Percentiles rank a stretch among this genome's conserved stretches.
Evolutionary conservation across 1,140 invertebrate species (phyloP).

Genomic region (Ceratosolen fusciceps): DNA sequence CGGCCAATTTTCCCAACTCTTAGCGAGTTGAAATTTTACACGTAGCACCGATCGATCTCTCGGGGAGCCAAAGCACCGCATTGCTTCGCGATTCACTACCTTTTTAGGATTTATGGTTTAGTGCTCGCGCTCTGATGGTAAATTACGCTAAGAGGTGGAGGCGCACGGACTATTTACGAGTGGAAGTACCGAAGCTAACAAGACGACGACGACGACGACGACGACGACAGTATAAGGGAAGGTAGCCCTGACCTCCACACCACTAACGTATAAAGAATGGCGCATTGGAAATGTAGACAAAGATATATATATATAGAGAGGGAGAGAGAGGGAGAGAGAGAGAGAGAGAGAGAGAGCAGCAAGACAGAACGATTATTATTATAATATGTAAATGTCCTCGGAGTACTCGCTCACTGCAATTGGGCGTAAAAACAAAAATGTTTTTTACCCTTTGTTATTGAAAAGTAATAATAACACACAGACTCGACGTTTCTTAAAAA

Average conservation of each 20-base stretch:
- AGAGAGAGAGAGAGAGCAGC: too few species aligned
- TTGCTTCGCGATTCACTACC: background rate
- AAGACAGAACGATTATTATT: too few species aligned
- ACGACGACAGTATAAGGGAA: background rate
- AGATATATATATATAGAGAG: too few species aligned
- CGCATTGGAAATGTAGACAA: background rate
- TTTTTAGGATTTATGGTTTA: conserved; percentile 8
- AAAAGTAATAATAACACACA: too few species aligned
- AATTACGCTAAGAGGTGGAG: too few species aligned
- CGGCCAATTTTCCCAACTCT: background rate
- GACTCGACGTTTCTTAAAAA: too few species aligned
- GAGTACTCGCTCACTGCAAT: too few species aligned
- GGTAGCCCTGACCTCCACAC: background rate
- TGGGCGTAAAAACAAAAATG: too few species aligned
- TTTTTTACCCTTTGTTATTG: too few species aligned
- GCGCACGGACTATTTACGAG: background rate
- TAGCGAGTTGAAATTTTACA: background rate
- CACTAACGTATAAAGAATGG: background rate
- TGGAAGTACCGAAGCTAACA: background rate
- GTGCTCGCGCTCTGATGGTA: background rate
- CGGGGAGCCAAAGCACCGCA: background rate
- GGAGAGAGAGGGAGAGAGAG: conserved; percentile 8
- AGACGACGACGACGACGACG: background rate
- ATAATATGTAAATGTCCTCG: too few species aligned
- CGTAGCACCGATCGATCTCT: background rate